These are phyloP conservation scores for Oryctolagus cuniculus DNA, from an alignment of 2,113 vertebrate genomes.

Conservation along the genomic window mOryCun1.1 NC_091432.1:202697501-202698000, in stretches of 20 bases:
- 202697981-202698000: neutral
- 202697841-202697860: neutral
- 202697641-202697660: neutral
- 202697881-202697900: neutral
- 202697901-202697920: neutral
- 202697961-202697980: neutral
- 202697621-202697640: neutral
- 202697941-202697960: neutral
- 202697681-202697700: neutral
- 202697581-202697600: neutral
- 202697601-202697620: neutral
- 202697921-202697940: neutral
- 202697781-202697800: neutral
- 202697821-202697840: neutral
- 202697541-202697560: neutral
- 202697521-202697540: neutral
- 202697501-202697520: neutral
- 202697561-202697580: neutral
- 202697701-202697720: neutral
- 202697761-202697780: neutral
- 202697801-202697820: neutral
- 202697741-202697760: neutral
- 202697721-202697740: neutral
- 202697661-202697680: neutral
- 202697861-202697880: neutral